Conservation (phyloP, 2,797 vertebrate species). For the Micropoecilia bifurca region DNA sequence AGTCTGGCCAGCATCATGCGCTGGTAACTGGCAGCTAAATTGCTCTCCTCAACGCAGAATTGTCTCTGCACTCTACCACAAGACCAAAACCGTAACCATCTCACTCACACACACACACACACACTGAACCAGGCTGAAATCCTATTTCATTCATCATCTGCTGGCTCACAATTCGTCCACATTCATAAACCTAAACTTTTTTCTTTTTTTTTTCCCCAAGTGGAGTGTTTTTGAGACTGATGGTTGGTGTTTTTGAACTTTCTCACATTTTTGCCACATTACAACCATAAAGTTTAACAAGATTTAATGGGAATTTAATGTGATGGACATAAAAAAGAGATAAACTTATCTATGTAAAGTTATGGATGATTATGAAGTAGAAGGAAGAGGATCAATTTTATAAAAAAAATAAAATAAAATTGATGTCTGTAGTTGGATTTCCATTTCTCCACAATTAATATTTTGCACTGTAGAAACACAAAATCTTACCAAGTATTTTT, state of each 20-base stretch:
- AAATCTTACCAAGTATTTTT: too few species aligned
- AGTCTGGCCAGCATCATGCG: conserved; percentile 56
- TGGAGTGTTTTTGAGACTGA: conserved; percentile 62
- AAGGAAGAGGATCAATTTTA: not conserved
- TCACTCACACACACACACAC: conserved; percentile 47
- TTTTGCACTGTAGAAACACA: not conserved
- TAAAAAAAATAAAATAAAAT: not conserved
- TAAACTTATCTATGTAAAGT: not conserved
- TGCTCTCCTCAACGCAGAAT: conserved; percentile 69
- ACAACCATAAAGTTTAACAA: not conserved
- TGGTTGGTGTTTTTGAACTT: conserved; percentile 27
- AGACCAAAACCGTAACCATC: conserved; percentile 24
- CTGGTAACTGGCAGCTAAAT: conserved; percentile 72
- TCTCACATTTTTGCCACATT: conserved; percentile 2
- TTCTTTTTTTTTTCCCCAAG: conserved; percentile 42
- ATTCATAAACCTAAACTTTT: conserved; percentile 69
- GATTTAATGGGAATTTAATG: not conserved
- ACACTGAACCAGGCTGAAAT: conserved; percentile 60
- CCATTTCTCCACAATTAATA: not conserved
- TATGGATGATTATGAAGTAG: not conserved
- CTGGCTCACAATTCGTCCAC: conserved; percentile 66
- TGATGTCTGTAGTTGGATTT: not conserved
- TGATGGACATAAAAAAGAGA: not conserved
- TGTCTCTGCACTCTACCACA: conserved; percentile 61
- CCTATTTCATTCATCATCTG: conserved; percentile 75